A percentile compares a stretch with the other conserved stretches of the same genome.
These are phyloP conservation scores for Erinaceus europaeus DNA, from an alignment of 2,113 vertebrate species.

Conservation along the genomic window DNA sequence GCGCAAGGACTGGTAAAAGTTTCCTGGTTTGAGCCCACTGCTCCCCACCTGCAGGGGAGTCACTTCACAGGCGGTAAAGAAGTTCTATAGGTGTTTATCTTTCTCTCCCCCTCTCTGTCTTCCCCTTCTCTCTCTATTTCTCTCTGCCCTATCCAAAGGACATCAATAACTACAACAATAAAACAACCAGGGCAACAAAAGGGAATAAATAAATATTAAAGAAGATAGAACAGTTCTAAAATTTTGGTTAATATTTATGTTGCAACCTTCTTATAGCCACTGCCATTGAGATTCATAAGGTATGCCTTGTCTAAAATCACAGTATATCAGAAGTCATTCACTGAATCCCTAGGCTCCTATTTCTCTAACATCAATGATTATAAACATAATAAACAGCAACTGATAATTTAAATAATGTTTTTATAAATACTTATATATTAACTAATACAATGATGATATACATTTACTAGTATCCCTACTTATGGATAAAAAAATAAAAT, in stretches of 20 bases:
- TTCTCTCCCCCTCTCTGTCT: too few relatives aligned
- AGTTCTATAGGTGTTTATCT: too few relatives aligned
- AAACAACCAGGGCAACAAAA: too few relatives aligned
- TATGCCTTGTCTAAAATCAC: not conserved
- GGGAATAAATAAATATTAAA: too few relatives aligned
- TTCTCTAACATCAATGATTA: not conserved
- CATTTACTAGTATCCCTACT: not conserved
- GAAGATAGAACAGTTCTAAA: too few relatives aligned
- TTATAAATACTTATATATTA: not conserved
- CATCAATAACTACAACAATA: too few relatives aligned
- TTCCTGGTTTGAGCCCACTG: too few relatives aligned
- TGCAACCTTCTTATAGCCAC: not conserved
- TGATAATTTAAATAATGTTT: not conserved
- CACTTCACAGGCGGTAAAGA: too few relatives aligned
- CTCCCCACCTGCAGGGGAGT: too few relatives aligned
- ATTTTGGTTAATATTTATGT: not conserved
- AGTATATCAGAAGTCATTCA: not conserved
- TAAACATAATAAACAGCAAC: not conserved
- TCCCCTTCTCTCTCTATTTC: too few relatives aligned
- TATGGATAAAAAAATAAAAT: not conserved
- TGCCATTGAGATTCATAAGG: not conserved
- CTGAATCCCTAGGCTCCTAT: not conserved
- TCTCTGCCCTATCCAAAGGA: too few relatives aligned
- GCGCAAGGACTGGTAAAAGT: too few relatives aligned
- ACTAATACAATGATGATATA: not conserved